These are phyloP conservation scores for Gephyroberyx darwinii DNA, from an alignment of 2,797 vertebrate species.

Conservation along the genomic window DNA sequence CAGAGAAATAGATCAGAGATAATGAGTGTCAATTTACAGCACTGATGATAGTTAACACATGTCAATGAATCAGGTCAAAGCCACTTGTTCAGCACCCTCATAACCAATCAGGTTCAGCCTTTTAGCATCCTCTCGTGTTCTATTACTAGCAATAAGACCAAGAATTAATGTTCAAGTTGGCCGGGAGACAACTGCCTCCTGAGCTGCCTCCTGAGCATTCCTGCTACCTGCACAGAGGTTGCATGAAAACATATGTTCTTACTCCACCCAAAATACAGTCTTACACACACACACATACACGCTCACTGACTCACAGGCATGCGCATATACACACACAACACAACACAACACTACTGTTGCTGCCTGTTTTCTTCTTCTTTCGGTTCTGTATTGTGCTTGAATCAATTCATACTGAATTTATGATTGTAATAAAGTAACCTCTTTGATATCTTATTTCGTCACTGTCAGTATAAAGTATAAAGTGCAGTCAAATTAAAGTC, in stretches of 20 bases:
- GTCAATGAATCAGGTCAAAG: slow-evolving; percentile 10
- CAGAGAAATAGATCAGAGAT: slow-evolving; percentile 40
- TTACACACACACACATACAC: too few relatives aligned
- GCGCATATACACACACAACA: too few relatives aligned
- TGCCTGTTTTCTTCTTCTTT: background rate
- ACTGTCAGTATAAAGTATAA: slow-evolving; percentile 23
- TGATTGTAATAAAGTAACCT: background rate
- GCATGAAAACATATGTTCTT: background rate
- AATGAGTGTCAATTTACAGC: slow-evolving; percentile 39
- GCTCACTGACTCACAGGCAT: too few relatives aligned
- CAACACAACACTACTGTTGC: background rate
- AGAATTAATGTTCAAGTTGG: slow-evolving; percentile 1
- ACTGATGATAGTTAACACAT: slow-evolving; percentile 23
- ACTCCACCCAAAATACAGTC: too few relatives aligned
- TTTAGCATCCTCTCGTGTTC: slow-evolving; percentile 17
- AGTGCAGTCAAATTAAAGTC: slow-evolving; percentile 27
- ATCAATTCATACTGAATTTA: background rate
- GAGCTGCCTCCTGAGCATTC: background rate
- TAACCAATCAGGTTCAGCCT: slow-evolving; percentile 12
- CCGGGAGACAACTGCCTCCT: slow-evolving; percentile 13
- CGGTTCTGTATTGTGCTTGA: background rate
- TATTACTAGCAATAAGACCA: slow-evolving; percentile 8
- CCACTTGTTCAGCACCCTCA: slow-evolving; percentile 9
- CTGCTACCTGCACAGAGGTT: background rate
- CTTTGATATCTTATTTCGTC: slow-evolving; percentile 30